phyloP scores from a whole-genome alignment of 2,113 vertebrate species.

The Lepus timidus region DNA sequence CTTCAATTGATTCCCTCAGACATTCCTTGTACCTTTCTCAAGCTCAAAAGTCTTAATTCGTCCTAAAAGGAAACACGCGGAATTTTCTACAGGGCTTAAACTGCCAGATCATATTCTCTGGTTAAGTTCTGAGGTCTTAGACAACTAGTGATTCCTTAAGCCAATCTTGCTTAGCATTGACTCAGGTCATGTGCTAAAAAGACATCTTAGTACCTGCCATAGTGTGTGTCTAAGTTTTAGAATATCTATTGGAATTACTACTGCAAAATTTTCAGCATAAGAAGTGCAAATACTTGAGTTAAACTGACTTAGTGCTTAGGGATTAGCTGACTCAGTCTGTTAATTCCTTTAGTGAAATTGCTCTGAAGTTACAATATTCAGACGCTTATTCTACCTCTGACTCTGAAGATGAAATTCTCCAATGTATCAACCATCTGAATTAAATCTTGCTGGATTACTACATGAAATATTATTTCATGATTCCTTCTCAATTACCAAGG shows the following conservation, averaged over 20 bases:
- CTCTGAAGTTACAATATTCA: background rate
- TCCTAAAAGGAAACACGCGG: background rate
- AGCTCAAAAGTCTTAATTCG: slow-evolving; percentile 36
- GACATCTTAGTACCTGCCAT: background rate
- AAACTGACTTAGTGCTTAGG: background rate
- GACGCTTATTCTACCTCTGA: background rate
- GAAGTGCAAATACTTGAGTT: slow-evolving; percentile 41
- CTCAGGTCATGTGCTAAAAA: background rate
- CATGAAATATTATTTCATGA: slow-evolving; percentile 19
- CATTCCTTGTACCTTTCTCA: background rate
- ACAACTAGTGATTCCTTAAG: background rate
- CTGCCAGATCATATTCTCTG: background rate
- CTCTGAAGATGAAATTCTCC: slow-evolving; percentile 32
- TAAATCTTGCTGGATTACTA: slow-evolving; percentile 45
- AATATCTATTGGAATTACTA: background rate
- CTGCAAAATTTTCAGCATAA: background rate
- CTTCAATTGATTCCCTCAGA: background rate
- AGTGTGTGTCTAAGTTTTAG: background rate
- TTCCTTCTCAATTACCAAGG: slow-evolving; percentile 34
- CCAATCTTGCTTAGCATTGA: background rate
- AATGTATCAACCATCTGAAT: background rate
- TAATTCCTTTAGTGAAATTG: slow-evolving; percentile 43
- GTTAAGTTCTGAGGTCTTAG: background rate
- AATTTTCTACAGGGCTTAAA: background rate
- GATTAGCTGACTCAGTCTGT: slow-evolving; percentile 5